Evolutionary conservation across 2,797 vertebrate species (phyloP).

Genomic region (Betta splendens): DNA sequence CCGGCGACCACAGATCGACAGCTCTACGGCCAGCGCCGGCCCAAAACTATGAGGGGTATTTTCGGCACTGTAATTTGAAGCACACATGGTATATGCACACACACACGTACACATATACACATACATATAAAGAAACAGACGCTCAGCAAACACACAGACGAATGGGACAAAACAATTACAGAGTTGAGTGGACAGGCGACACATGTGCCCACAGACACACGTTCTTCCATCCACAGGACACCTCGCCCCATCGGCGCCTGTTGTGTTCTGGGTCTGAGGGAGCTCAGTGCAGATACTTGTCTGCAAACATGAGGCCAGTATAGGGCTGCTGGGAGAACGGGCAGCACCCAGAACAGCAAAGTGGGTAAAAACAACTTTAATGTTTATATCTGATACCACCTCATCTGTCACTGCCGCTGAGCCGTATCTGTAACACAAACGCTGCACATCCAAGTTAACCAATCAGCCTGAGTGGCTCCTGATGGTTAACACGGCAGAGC

Average conservation of each 20-base stretch:
- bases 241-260: slow-evolving; percentile 21
- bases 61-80: slow-evolving; percentile 86
- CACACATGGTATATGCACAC: slow-evolving; percentile 66
- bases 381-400: slow-evolving; percentile 26
- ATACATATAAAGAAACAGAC: slow-evolving; percentile 42
- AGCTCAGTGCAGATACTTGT: slow-evolving; percentile 38
- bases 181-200: slow-evolving; percentile 30
- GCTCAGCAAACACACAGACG: slow-evolving; percentile 58
- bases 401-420: too few relatives aligned
- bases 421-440: too few relatives aligned
- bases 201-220: slow-evolving; percentile 40
- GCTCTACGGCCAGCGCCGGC: slow-evolving; percentile 74
- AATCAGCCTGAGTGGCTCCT: too few relatives aligned
- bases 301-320: slow-evolving; percentile 60
- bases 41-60: slow-evolving; percentile 87
- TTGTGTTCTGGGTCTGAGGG: slow-evolving; percentile 21
- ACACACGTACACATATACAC: slow-evolving; percentile 27
- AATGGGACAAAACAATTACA: slow-evolving; percentile 46
- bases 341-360: slow-evolving; percentile 36
- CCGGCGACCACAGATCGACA: slow-evolving; percentile 81
- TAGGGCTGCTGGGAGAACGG: slow-evolving; percentile 47
- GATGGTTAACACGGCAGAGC: too few relatives aligned
- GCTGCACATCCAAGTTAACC: too few relatives aligned
- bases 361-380: slow-evolving; percentile 4
- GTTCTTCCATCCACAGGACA: slow-evolving; percentile 36